phyloP scores from a whole-genome alignment of 92 coral and sea anemone species.

The Actinostola sp. region DNA sequence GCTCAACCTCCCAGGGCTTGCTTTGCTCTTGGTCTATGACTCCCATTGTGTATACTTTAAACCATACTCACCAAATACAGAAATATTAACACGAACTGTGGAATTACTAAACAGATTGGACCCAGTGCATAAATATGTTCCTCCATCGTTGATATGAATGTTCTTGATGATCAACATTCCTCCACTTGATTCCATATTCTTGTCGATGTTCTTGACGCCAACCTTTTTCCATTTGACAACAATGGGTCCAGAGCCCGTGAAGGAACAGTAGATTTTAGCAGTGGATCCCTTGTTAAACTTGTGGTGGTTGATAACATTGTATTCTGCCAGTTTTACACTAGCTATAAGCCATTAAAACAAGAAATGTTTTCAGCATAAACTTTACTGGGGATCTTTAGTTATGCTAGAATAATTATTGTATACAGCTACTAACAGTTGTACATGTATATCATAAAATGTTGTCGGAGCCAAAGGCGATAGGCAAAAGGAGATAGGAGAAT shows the following conservation, averaged over 20 bases:
- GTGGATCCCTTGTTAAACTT: constrained; percentile 39
- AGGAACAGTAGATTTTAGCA: constrained; percentile 53
- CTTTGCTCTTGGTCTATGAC: too few relatives aligned
- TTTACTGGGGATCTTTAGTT: too few relatives aligned
- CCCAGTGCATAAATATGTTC: constrained; percentile 78
- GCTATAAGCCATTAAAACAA: constrained; percentile 24
- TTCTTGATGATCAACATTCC: constrained; percentile 30
- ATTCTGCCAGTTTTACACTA: constrained; percentile 30
- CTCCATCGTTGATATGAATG: constrained; percentile 60
- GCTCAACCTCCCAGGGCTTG: too few relatives aligned
- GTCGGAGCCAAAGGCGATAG: too few relatives aligned
- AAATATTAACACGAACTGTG: constrained; percentile 46
- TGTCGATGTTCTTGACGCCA: constrained; percentile 23
- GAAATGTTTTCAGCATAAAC: not conserved
- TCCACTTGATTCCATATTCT: constrained; percentile 5
- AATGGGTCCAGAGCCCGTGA: constrained; percentile 62
- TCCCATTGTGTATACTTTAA: too few relatives aligned
- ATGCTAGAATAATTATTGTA: too few relatives aligned
- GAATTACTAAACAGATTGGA: constrained; percentile 64
- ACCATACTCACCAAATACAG: constrained; percentile 75
- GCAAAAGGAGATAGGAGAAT: too few relatives aligned
- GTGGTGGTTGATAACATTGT: not conserved
- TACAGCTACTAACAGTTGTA: too few relatives aligned
- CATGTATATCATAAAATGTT: too few relatives aligned
- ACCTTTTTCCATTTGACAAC: constrained; percentile 63